Evolutionary conservation across 2,888 invertebrate species (phyloP), one percentile per base, ranked within the genome.

Genomic region (Euzetes globulus): DNA sequence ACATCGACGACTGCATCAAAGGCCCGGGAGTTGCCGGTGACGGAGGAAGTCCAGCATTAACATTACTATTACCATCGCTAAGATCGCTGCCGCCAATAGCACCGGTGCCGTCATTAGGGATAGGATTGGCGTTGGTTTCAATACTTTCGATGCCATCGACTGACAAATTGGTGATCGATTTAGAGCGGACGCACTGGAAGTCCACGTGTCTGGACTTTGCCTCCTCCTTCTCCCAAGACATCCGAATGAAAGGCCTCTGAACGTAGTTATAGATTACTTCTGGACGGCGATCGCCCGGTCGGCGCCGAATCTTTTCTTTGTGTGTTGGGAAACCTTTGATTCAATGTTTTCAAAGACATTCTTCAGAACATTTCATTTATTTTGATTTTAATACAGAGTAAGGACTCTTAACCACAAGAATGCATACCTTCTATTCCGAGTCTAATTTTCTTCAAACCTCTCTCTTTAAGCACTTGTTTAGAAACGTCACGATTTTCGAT

Each of bases 201-300:
- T 99, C 99, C 0, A 99, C 99, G 82, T 99, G 99, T 0, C 99
- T 88, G 81, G 94, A 95, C 82, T 97, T 96, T 0, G 97, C 98
- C 81, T 99, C 99, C 81, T 99, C 99, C 81, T 99, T 99, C 82
- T 99, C 99, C 99, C 99, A 99, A 0, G 95, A 95, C 92, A 95
- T 94, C 82, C 97, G 95, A 73, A 99, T 92, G 84, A 99, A 99
- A 0, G 99, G 99, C 0, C 99, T 87, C 82, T 99, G 99, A 0
- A 99, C 98, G 83, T 99, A 99, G 84, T 98, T 99, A 85, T 99
- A 99, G 78, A 99, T 97, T 1, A 98, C 94, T 84, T 99, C 98
- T 0, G 96, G 91, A 37, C 75, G 29, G 4, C 96, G 86, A 0
- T 94, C 94, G 1, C 97, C 97, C 0, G 96, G 92, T 25, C 98